Percentiles rank a stretch among this genome's conserved stretches.
Conservation (phyloP, 2,113 vertebrate species). For the Galbula dea region DNA sequence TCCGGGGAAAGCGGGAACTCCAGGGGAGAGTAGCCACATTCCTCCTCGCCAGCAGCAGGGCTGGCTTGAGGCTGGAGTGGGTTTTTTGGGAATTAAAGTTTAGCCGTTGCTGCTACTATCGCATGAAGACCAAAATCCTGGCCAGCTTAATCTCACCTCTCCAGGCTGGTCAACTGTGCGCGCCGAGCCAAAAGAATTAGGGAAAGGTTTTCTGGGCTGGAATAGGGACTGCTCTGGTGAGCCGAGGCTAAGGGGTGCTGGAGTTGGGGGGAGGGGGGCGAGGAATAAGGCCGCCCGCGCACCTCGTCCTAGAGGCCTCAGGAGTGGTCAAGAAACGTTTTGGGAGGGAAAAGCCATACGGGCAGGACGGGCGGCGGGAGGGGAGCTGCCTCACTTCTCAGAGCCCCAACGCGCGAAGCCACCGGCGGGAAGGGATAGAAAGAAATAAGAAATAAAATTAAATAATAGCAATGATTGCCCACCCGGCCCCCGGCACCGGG, state of each 20-base stretch:
- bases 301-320: not conserved
- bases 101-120: not conserved
- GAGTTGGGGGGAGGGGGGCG: not conserved
- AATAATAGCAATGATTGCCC: not conserved
- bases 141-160: not conserved
- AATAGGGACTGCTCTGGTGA: not conserved
- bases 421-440: not conserved
- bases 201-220: not conserved
- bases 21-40: conserved; percentile 12
- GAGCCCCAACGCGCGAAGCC: not conserved
- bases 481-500: not conserved
- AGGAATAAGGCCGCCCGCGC: not conserved
- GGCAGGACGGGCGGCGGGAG: conserved; percentile 4
- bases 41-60: not conserved
- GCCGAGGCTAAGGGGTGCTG: not conserved
- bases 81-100: conserved; percentile 28
- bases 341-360: not conserved
- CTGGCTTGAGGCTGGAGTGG: not conserved
- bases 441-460: not conserved
- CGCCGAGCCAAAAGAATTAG: not conserved
- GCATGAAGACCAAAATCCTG: not conserved
- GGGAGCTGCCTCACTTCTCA: conserved; percentile 29
- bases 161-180: not conserved
- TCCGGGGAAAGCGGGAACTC: conserved; percentile 36
- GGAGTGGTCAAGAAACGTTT: conserved; percentile 6